Evolutionary conservation across 1,140 invertebrate species (phyloP), one percentile per base, ranked within the genome.

Genomic region (Mya arenaria): DNA sequence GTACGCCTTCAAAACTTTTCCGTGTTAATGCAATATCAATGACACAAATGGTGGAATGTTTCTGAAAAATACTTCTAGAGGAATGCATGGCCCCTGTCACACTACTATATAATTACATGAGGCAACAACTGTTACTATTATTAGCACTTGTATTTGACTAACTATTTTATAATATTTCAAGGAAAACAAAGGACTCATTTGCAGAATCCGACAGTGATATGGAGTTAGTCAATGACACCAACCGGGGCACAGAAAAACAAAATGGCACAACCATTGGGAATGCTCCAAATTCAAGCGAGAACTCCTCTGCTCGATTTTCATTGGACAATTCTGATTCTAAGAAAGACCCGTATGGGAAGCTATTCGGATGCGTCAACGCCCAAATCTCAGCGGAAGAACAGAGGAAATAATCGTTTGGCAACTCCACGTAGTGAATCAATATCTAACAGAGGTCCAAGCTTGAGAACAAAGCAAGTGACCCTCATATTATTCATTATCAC

Each of bases 401-500:
- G 58, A 41, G n/a, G 48, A 15, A 48, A 44, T 30, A 63, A 19
- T 34, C 72, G 72, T 13, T 19, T 75, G 4, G 72, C 41, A 36
- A 62, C 56, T 0, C 44, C 10, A 17, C 48, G 63, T 44, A 75
- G 56, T 44, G 72, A 60, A 23, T 44, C 41, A 32, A 25, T 17
- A 34, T 56, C n/a, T n/a, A 44, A 48, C n/a, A 41, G 2, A 25
- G 72, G 72, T n/a, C 72, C 75, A 17, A 78, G 63, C n/a, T 23
- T 66, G 8, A 28, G 75, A 8, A 78, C 75, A 10, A 52, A 56
- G n/a, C 62, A 78, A 68, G 48, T 78, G 1, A 87, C 85, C 3
- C 48, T 80, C 17, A 88, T 88, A 84, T 55, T 88, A 52, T 84
- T 84, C 44, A 65, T 83, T 0, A 87, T 88, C 37, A 88, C 82